Evolutionary conservation across 2,888 invertebrate species (phyloP), one percentile per base, ranked within the genome.

Genomic region (Dichetophora obliterata): DNA sequence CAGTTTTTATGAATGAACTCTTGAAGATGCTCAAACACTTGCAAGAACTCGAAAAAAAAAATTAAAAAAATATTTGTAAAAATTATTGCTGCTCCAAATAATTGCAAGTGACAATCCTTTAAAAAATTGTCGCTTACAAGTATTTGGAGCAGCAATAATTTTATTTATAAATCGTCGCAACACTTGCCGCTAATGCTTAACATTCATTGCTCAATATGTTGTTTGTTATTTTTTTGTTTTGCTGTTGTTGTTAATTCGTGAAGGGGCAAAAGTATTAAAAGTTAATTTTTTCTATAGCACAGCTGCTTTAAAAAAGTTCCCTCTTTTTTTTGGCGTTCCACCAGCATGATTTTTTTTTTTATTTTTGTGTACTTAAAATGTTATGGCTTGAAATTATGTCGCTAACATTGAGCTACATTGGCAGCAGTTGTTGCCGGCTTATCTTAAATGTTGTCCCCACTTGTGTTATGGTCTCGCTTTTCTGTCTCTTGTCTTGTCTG

Each of bases 201-300:
- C 48, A 16, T 24, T 6, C 68, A 50, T 68, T 48, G 68, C 68
- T 68, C 50, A 68, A 68, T 68, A 68, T 68, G 68, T 68, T 61
- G 22, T 61, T 24, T 27, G 3, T 54, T 54, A 3, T 19, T 54
- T 61, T 43, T 43, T 11, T 59, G 22, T 57, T 57, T 22, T 37
- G 16, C 24, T 59, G 11, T 27, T 31, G 14, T 66, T 22, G 19
- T 66, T 27, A 59, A 24, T 59, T 59, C 27, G 24, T 27, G n/a
- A 59, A 27, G 59, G 59, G 59, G 59, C 11, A 24, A 14, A 59
- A 8, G 43, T 6, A 43, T 11, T 11, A 11, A 43, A 43, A 66
- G 54, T 70, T 4, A 3, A 31, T 69, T 24, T 34, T 70, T 72
- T n/a, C 34, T 16, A 16, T 57, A 8, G 9, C 34, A 24, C 71